A percentile compares a stretch with the other conserved stretches of the same genome.
These are phyloP conservation scores for Acleris cristana DNA, from an alignment of 2,888 invertebrate species.

Conservation along the genomic window DNA sequence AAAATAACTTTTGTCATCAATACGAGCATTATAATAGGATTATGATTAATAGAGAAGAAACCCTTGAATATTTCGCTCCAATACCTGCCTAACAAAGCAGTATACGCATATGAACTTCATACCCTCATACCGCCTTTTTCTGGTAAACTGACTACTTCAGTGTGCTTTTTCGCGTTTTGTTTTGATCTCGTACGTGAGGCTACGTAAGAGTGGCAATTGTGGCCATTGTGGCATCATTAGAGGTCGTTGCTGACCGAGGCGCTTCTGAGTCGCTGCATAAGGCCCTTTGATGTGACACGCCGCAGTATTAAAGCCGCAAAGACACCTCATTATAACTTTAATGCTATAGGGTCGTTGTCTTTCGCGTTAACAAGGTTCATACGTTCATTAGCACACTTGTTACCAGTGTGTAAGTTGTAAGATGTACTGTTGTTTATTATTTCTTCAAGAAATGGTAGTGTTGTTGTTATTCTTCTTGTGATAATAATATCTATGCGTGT, in stretches of 20 bases:
- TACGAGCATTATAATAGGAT: conserved; percentile 8
- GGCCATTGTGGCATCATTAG: conserved; percentile 74
- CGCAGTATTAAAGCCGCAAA: conserved; percentile 1
- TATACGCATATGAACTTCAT: too few species aligned
- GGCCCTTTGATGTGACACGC: conserved; percentile 58
- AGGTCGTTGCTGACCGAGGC: conserved; percentile 63
- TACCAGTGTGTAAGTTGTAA: too few species aligned
- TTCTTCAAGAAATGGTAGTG: too few species aligned
- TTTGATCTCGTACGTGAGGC: conserved; percentile 62
- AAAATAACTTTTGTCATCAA: neutral
- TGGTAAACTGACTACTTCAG: conserved; percentile 2
- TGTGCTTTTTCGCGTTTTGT: neutral
- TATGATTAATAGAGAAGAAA: conserved; percentile 3
- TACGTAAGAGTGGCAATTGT: conserved; percentile 73
- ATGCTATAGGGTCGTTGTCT: neutral
- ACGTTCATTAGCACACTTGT: too few species aligned
- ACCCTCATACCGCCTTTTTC: too few species aligned
- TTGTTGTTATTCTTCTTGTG: too few species aligned
- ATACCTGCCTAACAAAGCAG: neutral
- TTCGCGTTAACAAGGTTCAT: too few species aligned
- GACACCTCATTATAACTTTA: conserved; percentile 13
- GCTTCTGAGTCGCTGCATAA: conserved; percentile 66
- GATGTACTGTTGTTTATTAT: too few species aligned
- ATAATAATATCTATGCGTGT: too few species aligned
- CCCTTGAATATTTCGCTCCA: conserved; percentile 6